Evolutionary conservation across 2,888 invertebrate genomes (phyloP), one percentile per base, ranked within the genome.

Genomic region (Zygaena filipendulae): DNA sequence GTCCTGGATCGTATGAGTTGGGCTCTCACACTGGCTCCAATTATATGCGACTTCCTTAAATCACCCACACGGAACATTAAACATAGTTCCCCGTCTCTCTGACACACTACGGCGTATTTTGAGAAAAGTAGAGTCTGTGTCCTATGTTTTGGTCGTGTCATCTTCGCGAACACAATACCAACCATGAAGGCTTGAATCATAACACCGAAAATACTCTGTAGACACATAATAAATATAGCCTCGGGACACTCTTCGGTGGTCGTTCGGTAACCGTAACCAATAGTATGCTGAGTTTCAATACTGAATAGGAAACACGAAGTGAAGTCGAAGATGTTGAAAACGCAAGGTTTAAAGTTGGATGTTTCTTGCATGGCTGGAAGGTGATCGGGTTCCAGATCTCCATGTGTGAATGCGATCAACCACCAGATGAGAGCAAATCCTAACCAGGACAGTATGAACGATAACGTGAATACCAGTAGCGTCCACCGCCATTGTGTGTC

Each of bases 401-500:
- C 94, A 59, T 95, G 94, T 6, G 90, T 87, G 59, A 88, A 91
- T 19, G 90, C 85, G 41, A 95, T 93, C 38, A 93, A 63, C 88
- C 91, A 95, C 92, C 94, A 95, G 38, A 93, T 83, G 20, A 88
- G 79, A 3, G 92, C 92, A 57, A 94, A 95, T 12, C 87, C 83
- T 36, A 92, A 64, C 95, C 95, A 95, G 30, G 91, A 91, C 3
- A 91, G 71, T 22, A 95, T 85, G 64, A 95, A 97, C 35, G 91
- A 91, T 35, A 91, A 80, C 16, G 91, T 85, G 59, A 97, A 95
- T 30, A 94, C 86, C 25, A 93, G 74, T 28, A 97, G 72, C 25
- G 95, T 95, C 87, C 92, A 95, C 33, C 92, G 85, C 97, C 97
- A 97, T 63, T 92, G 90, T 10, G 90, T 87, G 59, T 95, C 96